phyloP scores from a whole-genome alignment of 2,888 invertebrate species.

The Lasioglossum figueresi region DNA sequence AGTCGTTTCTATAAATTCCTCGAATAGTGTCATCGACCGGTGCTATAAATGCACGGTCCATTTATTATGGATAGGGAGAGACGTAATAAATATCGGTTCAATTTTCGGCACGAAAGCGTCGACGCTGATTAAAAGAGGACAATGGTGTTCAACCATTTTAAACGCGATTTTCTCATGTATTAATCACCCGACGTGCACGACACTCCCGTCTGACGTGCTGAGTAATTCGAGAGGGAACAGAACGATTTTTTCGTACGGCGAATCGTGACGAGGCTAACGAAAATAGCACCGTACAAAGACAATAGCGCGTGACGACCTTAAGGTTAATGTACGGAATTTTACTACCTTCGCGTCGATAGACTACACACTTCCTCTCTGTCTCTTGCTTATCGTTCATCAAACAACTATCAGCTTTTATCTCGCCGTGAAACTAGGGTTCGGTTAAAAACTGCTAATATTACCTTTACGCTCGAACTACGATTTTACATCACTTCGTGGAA shows the following conservation, averaged over 20 bases:
- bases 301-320: constrained; percentile 64
- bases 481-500: background rate
- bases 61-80: background rate
- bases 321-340: constrained; percentile 49
- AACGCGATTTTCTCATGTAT: constrained; percentile 20
- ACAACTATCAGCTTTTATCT: background rate
- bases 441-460: background rate
- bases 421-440: constrained; percentile 10
- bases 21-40: background rate
- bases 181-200: constrained; percentile 41
- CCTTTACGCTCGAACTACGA: background rate
- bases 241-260: constrained; percentile 66
- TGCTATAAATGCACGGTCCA: background rate
- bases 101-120: background rate
- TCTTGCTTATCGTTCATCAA: background rate
- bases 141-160: constrained; percentile 20
- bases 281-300: constrained; percentile 62
- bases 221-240: constrained; percentile 61
- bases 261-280: constrained; percentile 64
- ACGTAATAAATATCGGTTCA: background rate
- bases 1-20: background rate
- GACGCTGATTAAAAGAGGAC: constrained; percentile 37
- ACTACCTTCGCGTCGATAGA: constrained; percentile 3
- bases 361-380: background rate
- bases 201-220: constrained; percentile 41